phyloP scores from a whole-genome alignment of 2,113 vertebrate genomes.

The Syngnathus scovelli region DNA sequence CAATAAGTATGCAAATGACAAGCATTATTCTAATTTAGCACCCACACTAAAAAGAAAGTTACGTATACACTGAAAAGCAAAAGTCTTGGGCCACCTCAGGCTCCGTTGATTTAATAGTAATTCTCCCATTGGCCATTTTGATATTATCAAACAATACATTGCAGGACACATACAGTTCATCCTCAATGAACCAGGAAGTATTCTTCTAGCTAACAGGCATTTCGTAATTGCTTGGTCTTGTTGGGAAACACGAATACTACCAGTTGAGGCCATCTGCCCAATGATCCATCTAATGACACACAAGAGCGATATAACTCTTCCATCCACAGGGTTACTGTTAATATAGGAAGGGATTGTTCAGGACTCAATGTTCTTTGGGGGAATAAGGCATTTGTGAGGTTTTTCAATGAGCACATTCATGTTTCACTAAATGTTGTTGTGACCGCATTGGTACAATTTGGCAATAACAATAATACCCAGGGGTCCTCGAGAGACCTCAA shows the following conservation, averaged over 20 bases:
- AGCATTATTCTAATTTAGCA: neutral
- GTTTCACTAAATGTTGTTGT: neutral
- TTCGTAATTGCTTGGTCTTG: too few relatives aligned
- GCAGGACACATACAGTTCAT: too few relatives aligned
- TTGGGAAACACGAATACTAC: too few relatives aligned
- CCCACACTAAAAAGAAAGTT: neutral
- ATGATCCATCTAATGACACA: neutral
- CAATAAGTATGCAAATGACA: neutral
- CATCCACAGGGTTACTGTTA: neutral
- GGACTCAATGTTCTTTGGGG: neutral
- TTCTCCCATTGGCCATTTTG: neutral
- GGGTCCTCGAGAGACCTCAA: slow-evolving; percentile 53
- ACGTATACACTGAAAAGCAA: neutral
- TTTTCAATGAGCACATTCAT: neutral
- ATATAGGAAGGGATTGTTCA: neutral
- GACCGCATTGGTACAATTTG: slow-evolving; percentile 8
- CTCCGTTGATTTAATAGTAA: neutral
- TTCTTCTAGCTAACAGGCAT: neutral
- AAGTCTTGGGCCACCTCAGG: neutral
- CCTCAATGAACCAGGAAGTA: neutral
- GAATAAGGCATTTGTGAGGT: neutral
- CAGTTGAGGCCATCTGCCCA: neutral
- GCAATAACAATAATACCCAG: slow-evolving; percentile 28
- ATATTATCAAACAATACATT: neutral
- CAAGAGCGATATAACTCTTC: neutral